Base-by-base conservation (phyloP, 2,888 invertebrate species). In the Charanyca ferruginea region DNA sequence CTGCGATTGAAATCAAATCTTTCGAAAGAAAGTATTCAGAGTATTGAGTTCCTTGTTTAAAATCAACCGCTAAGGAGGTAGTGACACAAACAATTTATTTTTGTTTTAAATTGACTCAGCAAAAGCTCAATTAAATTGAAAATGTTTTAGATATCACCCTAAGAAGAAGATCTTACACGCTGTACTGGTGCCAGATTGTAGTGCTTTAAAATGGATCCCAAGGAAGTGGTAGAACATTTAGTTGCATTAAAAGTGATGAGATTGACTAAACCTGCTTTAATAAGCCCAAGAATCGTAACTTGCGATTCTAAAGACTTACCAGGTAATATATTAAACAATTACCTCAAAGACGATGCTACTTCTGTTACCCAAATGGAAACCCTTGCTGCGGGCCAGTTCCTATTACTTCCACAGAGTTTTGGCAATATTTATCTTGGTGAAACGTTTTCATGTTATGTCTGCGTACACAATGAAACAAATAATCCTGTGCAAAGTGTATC, bases 351-450 rank as follows among this genome's bases (percentile, higher is more conserved):
- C 84, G 99, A 99, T 94, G 97, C 98, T 18, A 98, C 98, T n/a
- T 96, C 98, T 35, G 97, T 98, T 0, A 96, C 96, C 68, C 98
- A 98, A 63, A 96, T 98, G 88, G 98, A 98, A 93, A 97, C 98
- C 0, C 94, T 98, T 60, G 97, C 97, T n/a, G 96, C 98, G 60
- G 99, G 99, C 1, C 98, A 99, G 86, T 98, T 99, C 89, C 96
- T 99, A 85, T 96, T 99, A 64, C 94, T 99, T 58, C 99, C 99
- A 16, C 99, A 99, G 95, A 99, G 98, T 90, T 99, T 99, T 93
- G 99, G 99, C 6, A 99, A 99, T 90, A 99, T 99, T 84, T 99
- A 99, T 91, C 96, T 99, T 51, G 99, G 99, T 20, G 99, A 99
- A 96, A 99, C 99, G 16, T 99, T 99, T 94, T 98, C 99, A 2